Conservation (phyloP, 2,113 vertebrate genomes). For the Indicator maculatus region DNA sequence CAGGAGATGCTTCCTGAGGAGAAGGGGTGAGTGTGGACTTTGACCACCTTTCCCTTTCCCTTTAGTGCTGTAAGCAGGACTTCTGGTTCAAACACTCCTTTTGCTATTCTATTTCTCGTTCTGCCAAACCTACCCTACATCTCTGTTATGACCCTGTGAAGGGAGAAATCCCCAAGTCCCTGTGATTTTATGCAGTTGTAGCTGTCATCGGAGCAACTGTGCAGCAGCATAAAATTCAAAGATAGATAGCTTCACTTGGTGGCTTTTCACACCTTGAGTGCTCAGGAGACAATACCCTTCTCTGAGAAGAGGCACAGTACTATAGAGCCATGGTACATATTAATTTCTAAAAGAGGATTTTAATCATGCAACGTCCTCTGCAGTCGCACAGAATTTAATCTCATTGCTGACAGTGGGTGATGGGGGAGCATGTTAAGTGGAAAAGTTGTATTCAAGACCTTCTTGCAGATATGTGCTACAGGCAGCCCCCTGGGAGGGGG, state of each 20-base stretch:
- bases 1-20: neutral
- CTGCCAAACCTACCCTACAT: neutral
- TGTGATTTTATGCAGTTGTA: slow-evolving; percentile 5
- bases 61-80: neutral
- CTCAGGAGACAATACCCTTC: slow-evolving; percentile 67
- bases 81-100: neutral
- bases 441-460: slow-evolving; percentile 67
- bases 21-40: neutral
- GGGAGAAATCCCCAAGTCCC: neutral
- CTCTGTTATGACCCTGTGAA: neutral
- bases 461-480: slow-evolving; percentile 40
- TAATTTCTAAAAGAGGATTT: slow-evolving; percentile 75
- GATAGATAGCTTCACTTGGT: slow-evolving; percentile 47
- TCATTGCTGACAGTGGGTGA: slow-evolving; percentile 64
- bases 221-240: slow-evolving; percentile 61
- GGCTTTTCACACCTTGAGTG: slow-evolving; percentile 66
- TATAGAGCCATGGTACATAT: slow-evolving; percentile 44
- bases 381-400: slow-evolving; percentile 67
- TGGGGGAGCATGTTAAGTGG: slow-evolving; percentile 67
- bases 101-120: neutral
- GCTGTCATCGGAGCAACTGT: slow-evolving; percentile 4
- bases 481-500: neutral
- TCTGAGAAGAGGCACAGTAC: slow-evolving; percentile 9
- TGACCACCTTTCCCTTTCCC: neutral
- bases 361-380: slow-evolving; percentile 71